Evolutionary conservation across 2,797 vertebrate species (phyloP).

Genomic region (Ptychobarbus kaznakovi): DNA sequence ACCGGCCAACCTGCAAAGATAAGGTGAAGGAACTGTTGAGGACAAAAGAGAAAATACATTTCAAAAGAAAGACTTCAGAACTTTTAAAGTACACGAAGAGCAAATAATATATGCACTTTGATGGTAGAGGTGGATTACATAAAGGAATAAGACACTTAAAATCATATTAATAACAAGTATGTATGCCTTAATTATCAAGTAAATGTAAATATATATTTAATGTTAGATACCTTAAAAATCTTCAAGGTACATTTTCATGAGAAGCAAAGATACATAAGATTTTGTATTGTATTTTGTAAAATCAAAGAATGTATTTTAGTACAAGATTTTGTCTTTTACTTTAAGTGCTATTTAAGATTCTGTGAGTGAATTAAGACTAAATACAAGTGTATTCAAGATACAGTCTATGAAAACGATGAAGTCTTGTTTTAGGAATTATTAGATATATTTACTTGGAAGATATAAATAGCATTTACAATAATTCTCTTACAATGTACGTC

Average conservation of each 20-base stretch:
- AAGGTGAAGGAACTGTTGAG: slow-evolving; percentile 16
- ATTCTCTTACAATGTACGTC: no score
- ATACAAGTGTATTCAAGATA: no score
- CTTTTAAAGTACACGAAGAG: not conserved
- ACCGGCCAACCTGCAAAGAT: slow-evolving; percentile 59
- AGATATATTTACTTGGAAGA: no score
- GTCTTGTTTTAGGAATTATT: no score
- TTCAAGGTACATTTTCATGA: not conserved
- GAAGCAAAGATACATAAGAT: not conserved
- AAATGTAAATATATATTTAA: not conserved
- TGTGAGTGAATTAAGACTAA: no score
- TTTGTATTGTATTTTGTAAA: no score
- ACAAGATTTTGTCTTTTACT: not conserved
- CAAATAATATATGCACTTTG: not conserved
- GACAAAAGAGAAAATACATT: slow-evolving; percentile 29
- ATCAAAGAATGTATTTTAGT: not conserved
- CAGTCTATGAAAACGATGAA: no score
- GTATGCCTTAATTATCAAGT: not conserved
- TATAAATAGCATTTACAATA: no score
- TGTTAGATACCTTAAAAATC: not conserved
- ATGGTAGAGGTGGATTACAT: not conserved
- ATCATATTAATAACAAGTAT: not conserved
- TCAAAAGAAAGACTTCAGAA: not conserved
- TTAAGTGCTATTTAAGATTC: no score
- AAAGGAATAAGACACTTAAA: not conserved